These are phyloP conservation scores for Ametastegia equiseti DNA, from an alignment of 2,888 invertebrate species.

Conservation along the genomic window DNA sequence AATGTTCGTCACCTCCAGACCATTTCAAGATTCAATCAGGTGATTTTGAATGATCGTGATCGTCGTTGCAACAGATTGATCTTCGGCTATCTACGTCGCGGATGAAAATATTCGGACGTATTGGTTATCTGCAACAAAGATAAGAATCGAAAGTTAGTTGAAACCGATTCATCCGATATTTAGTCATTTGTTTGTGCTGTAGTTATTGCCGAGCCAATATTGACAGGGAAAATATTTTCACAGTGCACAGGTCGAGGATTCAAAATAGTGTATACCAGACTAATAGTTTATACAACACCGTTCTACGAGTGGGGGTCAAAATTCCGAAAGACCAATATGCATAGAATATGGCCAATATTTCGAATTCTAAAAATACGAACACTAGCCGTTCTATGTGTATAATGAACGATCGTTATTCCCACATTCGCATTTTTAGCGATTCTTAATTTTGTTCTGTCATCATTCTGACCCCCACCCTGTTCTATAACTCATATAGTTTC, in stretches of 20 bases:
- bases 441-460: no score
- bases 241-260: neutral
- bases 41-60: neutral
- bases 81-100: neutral
- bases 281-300: no score
- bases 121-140: neutral
- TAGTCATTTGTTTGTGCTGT: neutral
- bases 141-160: neutral
- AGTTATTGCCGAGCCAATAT: neutral
- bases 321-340: no score
- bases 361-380: no score
- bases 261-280: neutral
- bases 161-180: neutral
- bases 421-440: no score
- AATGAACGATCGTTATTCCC: no score
- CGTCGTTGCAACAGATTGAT: neutral
- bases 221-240: neutral
- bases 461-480: no score
- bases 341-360: no score
- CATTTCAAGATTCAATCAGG: neutral
- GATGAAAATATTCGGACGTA: neutral
- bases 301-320: no score
- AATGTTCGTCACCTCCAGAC: neutral
- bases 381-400: no score
- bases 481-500: no score